These are phyloP conservation scores for Catharus bicknelli DNA, from an alignment of 2,113 vertebrate species.

Conservation along the genomic window DNA sequence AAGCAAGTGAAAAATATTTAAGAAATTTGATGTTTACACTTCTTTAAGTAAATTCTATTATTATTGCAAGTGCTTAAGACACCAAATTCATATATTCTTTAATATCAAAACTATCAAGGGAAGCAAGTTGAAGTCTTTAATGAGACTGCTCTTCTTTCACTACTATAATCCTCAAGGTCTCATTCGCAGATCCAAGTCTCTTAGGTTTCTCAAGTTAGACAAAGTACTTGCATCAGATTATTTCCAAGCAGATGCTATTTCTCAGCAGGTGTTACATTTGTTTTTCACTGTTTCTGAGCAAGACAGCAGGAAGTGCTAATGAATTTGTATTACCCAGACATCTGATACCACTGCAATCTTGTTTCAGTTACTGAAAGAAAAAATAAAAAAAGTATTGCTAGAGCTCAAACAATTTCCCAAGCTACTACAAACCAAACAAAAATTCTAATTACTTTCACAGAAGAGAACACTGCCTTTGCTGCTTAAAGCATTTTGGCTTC, in stretches of 20 bases:
- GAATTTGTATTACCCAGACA: constrained; percentile 68
- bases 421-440: not conserved
- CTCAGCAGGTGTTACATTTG: constrained; percentile 73
- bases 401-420: not conserved
- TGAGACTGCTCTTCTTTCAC: constrained; percentile 3
- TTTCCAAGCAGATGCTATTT: constrained; percentile 72
- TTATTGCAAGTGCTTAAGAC: not conserved
- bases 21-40: not conserved
- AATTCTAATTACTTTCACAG: not conserved
- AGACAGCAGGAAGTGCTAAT: constrained; percentile 66
- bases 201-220: constrained; percentile 49
- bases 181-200: constrained; percentile 33
- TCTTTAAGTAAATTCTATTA: not conserved
- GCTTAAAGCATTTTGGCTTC: not conserved
- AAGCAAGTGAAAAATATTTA: not conserved
- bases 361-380: not conserved
- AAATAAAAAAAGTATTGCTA: not conserved
- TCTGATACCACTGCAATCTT: constrained; percentile 41
- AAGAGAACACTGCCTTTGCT: not conserved
- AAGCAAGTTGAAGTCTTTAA: not conserved
- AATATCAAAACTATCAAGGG: not conserved
- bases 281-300: constrained; percentile 68
- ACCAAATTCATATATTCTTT: not conserved
- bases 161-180: constrained; percentile 30
- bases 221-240: constrained; percentile 63